A percentile compares a stretch with the other conserved stretches of the same genome.
Conservation (phyloP, 2,888 invertebrate species). For the Dioctria rufipes region DNA sequence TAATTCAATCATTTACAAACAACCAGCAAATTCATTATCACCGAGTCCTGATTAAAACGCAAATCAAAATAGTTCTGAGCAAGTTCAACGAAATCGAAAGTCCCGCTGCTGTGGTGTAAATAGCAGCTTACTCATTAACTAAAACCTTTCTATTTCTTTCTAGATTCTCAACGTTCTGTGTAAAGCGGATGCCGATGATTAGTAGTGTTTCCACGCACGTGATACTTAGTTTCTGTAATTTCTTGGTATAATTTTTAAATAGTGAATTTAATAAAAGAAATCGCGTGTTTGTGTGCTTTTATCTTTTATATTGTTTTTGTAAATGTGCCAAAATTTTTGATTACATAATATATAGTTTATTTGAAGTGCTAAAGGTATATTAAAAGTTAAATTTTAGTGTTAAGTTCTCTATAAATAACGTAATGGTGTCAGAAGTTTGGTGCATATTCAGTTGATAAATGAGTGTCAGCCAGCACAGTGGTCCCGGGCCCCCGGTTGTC, state of each 20-base stretch:
- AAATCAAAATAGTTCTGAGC: slow-evolving; percentile 31
- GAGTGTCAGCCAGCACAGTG: slow-evolving; percentile 71
- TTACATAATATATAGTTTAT: neutral
- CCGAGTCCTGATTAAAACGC: neutral
- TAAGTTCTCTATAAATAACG: neutral
- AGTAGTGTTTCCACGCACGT: neutral
- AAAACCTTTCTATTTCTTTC: neutral
- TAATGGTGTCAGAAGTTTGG: slow-evolving; percentile 20
- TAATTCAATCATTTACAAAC: neutral
- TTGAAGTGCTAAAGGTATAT: neutral
- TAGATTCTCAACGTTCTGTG: neutral
- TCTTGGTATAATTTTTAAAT: slow-evolving; percentile 1
- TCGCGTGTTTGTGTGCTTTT: neutral
- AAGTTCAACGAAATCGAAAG: slow-evolving; percentile 25
- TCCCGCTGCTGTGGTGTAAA: neutral
- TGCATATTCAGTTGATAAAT: slow-evolving; percentile 68
- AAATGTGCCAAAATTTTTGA: slow-evolving; percentile 19
- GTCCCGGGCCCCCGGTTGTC: slow-evolving; percentile 69
- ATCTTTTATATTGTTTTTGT: slow-evolving; percentile 7
- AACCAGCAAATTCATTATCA: neutral
- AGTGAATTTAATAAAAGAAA: slow-evolving; percentile 1
- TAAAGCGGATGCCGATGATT: neutral
- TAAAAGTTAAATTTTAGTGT: neutral
- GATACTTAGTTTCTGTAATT: neutral
- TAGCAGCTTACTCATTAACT: neutral